Evolutionary conservation across 2,888 invertebrate species (phyloP).

Genomic region (Limnephilus auricula): DNA sequence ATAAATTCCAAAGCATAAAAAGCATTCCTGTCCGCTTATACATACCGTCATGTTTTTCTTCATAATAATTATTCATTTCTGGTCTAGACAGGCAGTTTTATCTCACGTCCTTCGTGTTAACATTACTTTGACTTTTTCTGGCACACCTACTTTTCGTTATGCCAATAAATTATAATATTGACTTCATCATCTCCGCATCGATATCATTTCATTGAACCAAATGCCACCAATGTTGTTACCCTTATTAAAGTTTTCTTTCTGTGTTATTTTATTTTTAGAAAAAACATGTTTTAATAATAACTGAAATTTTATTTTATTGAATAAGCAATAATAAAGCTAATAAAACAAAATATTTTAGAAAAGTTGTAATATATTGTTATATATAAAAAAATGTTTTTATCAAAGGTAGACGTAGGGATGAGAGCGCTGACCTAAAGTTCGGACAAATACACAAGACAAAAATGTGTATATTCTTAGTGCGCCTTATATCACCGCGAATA

Average conservation of each 20-base stretch:
- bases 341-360: too few species aligned
- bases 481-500: too few species aligned
- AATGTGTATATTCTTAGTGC: too few species aligned
- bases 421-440: not conserved
- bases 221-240: not conserved
- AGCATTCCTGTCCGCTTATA: not conserved
- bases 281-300: too few species aligned
- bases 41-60: not conserved
- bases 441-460: too few species aligned
- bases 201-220: not conserved
- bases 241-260: too few species aligned
- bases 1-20: not conserved
- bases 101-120: not conserved
- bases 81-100: not conserved
- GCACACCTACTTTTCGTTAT: too few species aligned
- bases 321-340: too few species aligned
- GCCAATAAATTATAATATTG: not conserved
- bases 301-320: too few species aligned
- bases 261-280: too few species aligned
- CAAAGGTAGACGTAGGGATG: not conserved
- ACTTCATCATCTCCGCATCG: not conserved
- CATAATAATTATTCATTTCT: not conserved
- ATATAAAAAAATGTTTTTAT: not conserved
- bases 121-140: not conserved
- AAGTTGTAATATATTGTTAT: not conserved